Evolutionary conservation across 2,113 vertebrate species (phyloP).

Genomic region (Archilochus colubris): DNA sequence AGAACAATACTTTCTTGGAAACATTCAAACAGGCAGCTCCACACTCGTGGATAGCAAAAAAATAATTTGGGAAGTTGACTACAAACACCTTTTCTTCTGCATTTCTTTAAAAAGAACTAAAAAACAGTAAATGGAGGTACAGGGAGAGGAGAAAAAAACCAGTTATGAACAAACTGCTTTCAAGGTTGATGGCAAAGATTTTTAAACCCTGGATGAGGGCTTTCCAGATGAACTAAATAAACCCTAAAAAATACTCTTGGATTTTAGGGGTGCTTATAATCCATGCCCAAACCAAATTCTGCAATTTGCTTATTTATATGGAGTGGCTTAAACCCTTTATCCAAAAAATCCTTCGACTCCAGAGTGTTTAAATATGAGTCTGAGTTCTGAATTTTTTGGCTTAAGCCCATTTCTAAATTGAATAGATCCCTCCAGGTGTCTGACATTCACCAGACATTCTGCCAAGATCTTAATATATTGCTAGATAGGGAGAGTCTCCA

Average conservation of each 20-base stretch:
- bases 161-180: not conserved
- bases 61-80: slow-evolving; percentile 77
- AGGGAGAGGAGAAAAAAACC: not conserved
- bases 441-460: slow-evolving; percentile 39
- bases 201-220: not conserved
- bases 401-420: slow-evolving; percentile 49
- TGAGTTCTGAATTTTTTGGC: slow-evolving; percentile 32
- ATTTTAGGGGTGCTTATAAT: not conserved
- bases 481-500: not conserved
- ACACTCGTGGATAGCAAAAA: slow-evolving; percentile 63
- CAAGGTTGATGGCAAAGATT: not conserved
- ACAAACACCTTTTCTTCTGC: slow-evolving; percentile 71
- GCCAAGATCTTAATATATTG: slow-evolving; percentile 51
- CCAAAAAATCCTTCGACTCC: not conserved
- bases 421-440: slow-evolving; percentile 69
- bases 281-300: not conserved
- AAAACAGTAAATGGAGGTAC: not conserved
- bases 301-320: not conserved
- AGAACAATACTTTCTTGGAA: slow-evolving; percentile 90
- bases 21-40: slow-evolving; percentile 83
- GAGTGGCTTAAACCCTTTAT: not conserved
- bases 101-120: slow-evolving; percentile 41
- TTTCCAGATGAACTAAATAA: not conserved
- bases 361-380: not conserved
- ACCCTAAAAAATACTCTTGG: not conserved